Conservation (phyloP, 2,797 vertebrate species). For the Erpetoichthys calabaricus region DNA sequence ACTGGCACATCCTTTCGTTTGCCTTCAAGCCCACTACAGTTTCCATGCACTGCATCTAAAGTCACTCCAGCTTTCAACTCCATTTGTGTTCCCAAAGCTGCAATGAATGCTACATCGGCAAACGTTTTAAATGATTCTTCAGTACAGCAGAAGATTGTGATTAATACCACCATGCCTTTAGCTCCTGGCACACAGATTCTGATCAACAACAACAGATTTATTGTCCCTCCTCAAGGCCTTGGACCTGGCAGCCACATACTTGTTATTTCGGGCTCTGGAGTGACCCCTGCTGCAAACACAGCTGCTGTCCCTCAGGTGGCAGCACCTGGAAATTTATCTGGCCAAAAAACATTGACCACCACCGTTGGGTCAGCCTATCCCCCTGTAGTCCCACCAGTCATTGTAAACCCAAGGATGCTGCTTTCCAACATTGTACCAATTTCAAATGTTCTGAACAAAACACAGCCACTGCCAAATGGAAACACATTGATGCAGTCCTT, state of each 20-base stretch:
- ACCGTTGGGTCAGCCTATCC: conserved; percentile 3
- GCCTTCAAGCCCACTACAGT: conserved; percentile 26
- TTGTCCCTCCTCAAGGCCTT: conserved; percentile 87
- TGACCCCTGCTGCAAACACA: conserved; percentile 14
- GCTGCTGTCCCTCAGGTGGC: conserved; percentile 25
- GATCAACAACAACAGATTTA: conserved; percentile 75
- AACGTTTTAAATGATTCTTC: conserved; percentile 36
- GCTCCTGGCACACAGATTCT: conserved; percentile 86
- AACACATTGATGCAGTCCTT: not conserved
- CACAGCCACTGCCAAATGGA: conserved; percentile 10
- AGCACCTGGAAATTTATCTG: conserved; percentile 28
- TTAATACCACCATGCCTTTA: conserved; percentile 76
- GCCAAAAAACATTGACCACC: conserved; percentile 29
- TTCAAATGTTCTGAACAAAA: conserved; percentile 20
- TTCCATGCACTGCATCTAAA: conserved; percentile 32
- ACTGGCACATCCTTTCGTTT: conserved; percentile 30
- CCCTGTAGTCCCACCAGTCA: not conserved
- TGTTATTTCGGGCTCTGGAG: conserved; percentile 57
- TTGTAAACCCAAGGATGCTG: not conserved
- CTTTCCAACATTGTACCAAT: conserved; percentile 9
- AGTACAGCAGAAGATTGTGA: conserved; percentile 79
- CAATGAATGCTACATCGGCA: conserved; percentile 21
- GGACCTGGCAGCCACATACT: conserved; percentile 81
- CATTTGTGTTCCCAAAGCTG: conserved; percentile 21
- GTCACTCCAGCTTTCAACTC: conserved; percentile 21